A percentile compares a stretch with the other conserved stretches of the same genome.
These are phyloP conservation scores for Heliothis subflexa DNA, from an alignment of 1,140 invertebrate genomes.

Conservation along the genomic window DNA sequence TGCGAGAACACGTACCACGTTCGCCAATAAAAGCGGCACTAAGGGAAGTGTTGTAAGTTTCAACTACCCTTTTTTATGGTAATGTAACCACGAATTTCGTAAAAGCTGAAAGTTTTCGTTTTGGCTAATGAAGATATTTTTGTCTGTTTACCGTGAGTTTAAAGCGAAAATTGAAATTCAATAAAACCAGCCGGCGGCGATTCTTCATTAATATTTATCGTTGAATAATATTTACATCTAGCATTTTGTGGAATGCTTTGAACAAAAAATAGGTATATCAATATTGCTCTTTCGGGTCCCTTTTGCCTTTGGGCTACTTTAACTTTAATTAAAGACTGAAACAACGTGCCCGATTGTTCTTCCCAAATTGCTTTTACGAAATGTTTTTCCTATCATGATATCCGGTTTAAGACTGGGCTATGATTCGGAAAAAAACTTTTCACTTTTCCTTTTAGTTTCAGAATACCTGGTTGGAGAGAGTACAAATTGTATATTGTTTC, in stretches of 20 bases:
- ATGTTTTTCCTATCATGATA: too few relatives aligned
- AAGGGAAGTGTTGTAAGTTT: constrained; percentile 20
- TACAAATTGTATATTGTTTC: not conserved
- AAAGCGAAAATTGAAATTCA: not conserved
- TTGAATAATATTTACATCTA: not conserved
- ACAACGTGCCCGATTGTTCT: too few relatives aligned
- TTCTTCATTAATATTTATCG: not conserved
- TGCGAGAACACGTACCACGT: constrained; percentile 17
- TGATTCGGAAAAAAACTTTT: too few relatives aligned
- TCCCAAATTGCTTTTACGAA: too few relatives aligned
- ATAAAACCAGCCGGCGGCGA: not conserved
- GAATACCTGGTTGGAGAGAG: too few relatives aligned
- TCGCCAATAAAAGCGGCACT: constrained; percentile 11
- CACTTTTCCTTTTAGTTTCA: too few relatives aligned
- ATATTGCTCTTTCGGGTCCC: not conserved
- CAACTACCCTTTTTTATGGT: constrained; percentile 8
- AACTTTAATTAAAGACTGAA: too few relatives aligned
- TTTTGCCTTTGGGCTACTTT: too few relatives aligned
- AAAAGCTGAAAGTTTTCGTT: not conserved
- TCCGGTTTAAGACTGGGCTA: too few relatives aligned
- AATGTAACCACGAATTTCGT: not conserved
- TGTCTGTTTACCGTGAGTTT: not conserved
- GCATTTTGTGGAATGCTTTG: not conserved
- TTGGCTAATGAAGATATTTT: not conserved
- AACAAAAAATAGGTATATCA: not conserved